Conservation (phyloP, 2,113 vertebrate species). For the Agelaius phoeniceus region DNA sequence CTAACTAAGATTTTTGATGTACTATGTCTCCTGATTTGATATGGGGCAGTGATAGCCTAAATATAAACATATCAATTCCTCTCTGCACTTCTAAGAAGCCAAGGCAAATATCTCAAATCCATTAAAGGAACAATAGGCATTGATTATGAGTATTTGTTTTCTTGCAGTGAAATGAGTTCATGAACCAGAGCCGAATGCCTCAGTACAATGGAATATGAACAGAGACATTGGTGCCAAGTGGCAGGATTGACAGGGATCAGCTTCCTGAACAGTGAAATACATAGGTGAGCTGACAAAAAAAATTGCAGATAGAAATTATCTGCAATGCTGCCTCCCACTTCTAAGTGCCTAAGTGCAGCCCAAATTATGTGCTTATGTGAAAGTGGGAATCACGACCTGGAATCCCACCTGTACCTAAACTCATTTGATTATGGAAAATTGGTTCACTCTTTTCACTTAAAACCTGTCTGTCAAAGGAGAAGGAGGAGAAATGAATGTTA, state of each 20-base stretch:
- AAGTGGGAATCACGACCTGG: background rate
- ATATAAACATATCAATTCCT: background rate
- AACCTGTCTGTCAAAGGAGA: slow-evolving; percentile 17
- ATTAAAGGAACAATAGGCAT: background rate
- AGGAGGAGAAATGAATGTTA: background rate
- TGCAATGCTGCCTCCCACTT: background rate
- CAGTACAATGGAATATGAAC: background rate
- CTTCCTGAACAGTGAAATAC: background rate
- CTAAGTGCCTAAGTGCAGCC: background rate
- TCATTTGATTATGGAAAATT: slow-evolving; percentile 30
- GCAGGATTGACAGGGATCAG: background rate
- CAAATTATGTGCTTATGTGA: slow-evolving; percentile 3
- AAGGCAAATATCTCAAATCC: background rate
- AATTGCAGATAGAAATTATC: background rate
- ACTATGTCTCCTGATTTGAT: background rate
- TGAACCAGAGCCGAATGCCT: background rate
- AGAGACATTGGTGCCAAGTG: background rate
- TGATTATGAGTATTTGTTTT: background rate
- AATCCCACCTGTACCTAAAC: background rate
- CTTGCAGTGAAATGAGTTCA: background rate
- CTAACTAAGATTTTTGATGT: background rate
- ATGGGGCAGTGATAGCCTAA: background rate
- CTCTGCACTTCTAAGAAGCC: background rate
- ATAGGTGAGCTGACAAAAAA: background rate
- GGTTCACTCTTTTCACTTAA: slow-evolving; percentile 7